Conservation (phyloP, 2,113 vertebrate genomes). For the Axis porcinus region DNA sequence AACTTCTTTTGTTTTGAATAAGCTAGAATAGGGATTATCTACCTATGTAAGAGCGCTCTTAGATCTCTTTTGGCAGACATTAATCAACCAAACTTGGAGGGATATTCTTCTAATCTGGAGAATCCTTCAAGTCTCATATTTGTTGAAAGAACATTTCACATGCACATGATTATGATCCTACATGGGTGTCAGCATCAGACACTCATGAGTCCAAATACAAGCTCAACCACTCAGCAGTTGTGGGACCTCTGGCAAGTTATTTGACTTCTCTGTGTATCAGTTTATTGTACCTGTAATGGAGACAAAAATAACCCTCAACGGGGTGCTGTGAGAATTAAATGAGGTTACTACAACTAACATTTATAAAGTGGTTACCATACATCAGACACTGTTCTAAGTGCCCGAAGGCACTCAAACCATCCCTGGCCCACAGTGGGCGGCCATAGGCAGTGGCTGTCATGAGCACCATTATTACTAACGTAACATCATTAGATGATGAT, state of each 20-base stretch:
- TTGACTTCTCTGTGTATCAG: neutral
- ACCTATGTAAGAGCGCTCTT: neutral
- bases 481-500: neutral
- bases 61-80: neutral
- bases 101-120: neutral
- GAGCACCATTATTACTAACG: neutral
- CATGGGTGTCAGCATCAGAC: neutral
- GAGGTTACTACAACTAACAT: neutral
- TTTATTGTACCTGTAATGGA: neutral
- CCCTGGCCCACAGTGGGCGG: neutral
- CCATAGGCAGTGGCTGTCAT: neutral
- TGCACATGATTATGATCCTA: neutral
- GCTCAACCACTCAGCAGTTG: neutral
- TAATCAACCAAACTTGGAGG: neutral
- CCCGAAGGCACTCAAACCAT: neutral
- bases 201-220: neutral
- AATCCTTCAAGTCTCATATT: neutral
- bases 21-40: neutral
- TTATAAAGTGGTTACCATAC: neutral
- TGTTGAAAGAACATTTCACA: neutral
- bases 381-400: neutral
- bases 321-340: neutral
- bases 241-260: neutral
- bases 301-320: neutral
- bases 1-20: neutral